These are phyloP conservation scores for Hoplodrina blanda DNA, from an alignment of 2,888 invertebrate species.

Conservation along the genomic window DNA sequence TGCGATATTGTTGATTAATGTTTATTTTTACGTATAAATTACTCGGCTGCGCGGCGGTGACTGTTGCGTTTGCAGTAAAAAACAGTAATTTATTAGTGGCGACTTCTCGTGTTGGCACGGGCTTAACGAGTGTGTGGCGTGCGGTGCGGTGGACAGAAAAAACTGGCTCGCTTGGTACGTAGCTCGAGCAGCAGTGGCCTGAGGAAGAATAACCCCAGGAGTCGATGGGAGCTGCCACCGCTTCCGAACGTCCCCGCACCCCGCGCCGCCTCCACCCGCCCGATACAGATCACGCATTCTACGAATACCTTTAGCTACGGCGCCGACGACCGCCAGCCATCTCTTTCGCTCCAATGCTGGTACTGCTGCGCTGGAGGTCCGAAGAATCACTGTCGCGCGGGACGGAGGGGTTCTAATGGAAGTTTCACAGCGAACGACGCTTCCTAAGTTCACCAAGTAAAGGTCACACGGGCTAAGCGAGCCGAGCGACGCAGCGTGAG, in stretches of 20 bases:
- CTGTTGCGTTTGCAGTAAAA: constrained; percentile 89
- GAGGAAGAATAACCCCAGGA: constrained; percentile 91
- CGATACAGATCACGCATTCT: constrained; percentile 91
- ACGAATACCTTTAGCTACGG: constrained; percentile 89
- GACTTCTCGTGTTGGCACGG: constrained; percentile 92
- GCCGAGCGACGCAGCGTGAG: constrained; percentile 87
- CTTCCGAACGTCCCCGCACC: constrained; percentile 89
- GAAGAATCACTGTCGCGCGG: constrained; percentile 78
- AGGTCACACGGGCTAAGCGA: constrained; percentile 89
- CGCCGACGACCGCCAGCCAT: constrained; percentile 84
- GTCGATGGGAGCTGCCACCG: constrained; percentile 91
- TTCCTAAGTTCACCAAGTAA: constrained; percentile 90
- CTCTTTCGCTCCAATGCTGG: constrained; percentile 85
- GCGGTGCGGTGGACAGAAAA: constrained; percentile 91
- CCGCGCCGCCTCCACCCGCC: constrained; percentile 82
- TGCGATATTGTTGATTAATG: constrained; percentile 88
- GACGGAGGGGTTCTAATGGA: constrained; percentile 87
- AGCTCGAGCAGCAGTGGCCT: constrained; percentile 91
- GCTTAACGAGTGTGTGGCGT: constrained; percentile 91
- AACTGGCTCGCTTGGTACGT: constrained; percentile 90
- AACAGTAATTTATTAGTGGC: constrained; percentile 91
- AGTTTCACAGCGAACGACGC: constrained; percentile 89
- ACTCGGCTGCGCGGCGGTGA: constrained; percentile 89
- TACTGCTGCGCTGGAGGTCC: constrained; percentile 80
- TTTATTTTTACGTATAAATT: constrained; percentile 90